These are phyloP conservation scores for Hyposoter didymator DNA, from an alignment of 2,888 invertebrate genomes.

Conservation along the genomic window DNA sequence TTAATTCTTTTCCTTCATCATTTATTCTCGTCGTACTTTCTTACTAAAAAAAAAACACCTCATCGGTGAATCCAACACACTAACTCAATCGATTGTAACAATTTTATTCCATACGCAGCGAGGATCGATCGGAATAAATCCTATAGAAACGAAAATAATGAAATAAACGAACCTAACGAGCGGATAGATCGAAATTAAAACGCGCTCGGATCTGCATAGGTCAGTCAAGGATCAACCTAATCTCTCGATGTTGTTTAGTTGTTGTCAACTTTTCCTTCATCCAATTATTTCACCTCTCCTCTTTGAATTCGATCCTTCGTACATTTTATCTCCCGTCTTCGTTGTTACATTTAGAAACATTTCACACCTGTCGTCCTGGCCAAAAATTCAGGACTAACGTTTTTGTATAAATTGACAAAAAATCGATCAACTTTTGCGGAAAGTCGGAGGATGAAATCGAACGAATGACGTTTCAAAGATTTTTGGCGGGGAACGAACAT, in stretches of 20 bases:
- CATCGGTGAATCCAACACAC: background rate
- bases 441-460: background rate
- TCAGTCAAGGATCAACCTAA: constrained; percentile 72
- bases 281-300: constrained; percentile 7
- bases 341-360: background rate
- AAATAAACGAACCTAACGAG: constrained; percentile 47
- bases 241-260: constrained; percentile 58
- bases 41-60: background rate
- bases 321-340: too few relatives aligned
- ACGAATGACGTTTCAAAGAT: background rate
- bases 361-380: background rate
- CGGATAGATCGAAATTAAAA: constrained; percentile 64
- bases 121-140: constrained; percentile 69
- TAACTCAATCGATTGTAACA: constrained; percentile 44
- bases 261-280: constrained; percentile 45
- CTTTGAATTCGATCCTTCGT: background rate
- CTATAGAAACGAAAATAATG: constrained; percentile 32
- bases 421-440: background rate
- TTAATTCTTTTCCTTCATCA: constrained; percentile 49
- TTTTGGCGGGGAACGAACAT: background rate
- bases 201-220: constrained; percentile 76
- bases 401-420: background rate
- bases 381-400: background rate
- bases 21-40: background rate
- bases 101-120: constrained; percentile 75